Conservation (phyloP, 2,797 vertebrate species). For the Ctenopoma multispine region DNA sequence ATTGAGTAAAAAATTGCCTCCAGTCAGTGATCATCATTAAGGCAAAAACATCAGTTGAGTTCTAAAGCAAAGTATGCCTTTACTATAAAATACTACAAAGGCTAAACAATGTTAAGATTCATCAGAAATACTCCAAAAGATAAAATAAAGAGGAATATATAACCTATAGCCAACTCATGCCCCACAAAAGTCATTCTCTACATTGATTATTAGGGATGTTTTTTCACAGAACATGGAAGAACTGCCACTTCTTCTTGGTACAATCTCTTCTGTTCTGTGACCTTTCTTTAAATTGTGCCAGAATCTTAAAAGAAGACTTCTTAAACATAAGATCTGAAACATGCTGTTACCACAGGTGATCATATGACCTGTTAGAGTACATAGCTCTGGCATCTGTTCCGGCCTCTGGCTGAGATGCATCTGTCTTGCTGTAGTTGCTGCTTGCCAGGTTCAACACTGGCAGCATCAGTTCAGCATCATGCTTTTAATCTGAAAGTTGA, state of each 20-base stretch:
- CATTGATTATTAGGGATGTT: constrained; percentile 3
- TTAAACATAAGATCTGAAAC: not conserved
- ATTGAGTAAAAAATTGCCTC: constrained; percentile 21
- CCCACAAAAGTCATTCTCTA: not conserved
- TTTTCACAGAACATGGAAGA: not conserved
- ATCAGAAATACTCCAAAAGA: constrained; percentile 2
- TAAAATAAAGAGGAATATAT: constrained; percentile 19
- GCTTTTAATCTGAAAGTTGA: not conserved
- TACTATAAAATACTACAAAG: constrained; percentile 32
- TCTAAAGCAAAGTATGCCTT: constrained; percentile 49
- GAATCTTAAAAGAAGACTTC: constrained; percentile 8
- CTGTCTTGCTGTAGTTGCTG: not conserved
- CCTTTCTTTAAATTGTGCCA: not conserved
- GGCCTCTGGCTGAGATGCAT: too few relatives aligned
- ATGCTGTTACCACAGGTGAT: not conserved
- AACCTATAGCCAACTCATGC: constrained; percentile 19
- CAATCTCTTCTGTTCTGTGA: not conserved
- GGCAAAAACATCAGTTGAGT: constrained; percentile 44
- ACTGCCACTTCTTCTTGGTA: not conserved
- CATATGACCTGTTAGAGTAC: not conserved
- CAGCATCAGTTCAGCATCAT: not conserved
- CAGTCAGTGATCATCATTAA: constrained; percentile 46
- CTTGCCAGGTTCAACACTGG: not conserved
- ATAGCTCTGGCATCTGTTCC: not conserved
- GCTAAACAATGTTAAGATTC: constrained; percentile 11